Evolutionary conservation across 2,888 invertebrate species (phyloP), one percentile per base, ranked within the genome.

Genomic region (Lissocephala sabroskyi): DNA sequence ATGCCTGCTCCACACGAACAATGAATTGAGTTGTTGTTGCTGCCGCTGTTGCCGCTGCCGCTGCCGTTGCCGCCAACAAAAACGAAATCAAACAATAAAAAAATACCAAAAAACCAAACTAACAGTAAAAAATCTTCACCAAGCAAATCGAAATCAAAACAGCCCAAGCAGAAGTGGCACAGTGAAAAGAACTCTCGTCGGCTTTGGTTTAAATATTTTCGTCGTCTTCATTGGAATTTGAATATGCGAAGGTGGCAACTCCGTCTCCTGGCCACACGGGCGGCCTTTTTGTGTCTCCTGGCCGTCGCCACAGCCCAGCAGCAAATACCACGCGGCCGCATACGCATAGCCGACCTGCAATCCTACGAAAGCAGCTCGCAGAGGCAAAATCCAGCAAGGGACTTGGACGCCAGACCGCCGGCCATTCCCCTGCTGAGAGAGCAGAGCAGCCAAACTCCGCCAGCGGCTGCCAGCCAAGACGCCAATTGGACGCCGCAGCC

Each of bases 401-500:
- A 23, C 7, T 5, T 5, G 23, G 23, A 23, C 7, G 14, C 35
- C 9, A 9, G 13, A n/a, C 28, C 14, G 13, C 59, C 57, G 0
- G 33, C 47, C 16, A 77, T 71, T 26, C 71, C 77, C 0, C 50
- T 71, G 7, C 26, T 68, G 13, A 50, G 77, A 1, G 71, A 73
- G 23, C 56, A 48, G 26, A 30, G 6, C 10, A 45, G 42, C 16
- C 52, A 5, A 48, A 7, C 32, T 4, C 19, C 42, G 5, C 26
- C 51, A 1, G 36, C 29, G 1, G n/a, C 39, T 14, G 52, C 56
- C 4, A 23, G 23, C 4, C 58, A 71, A 40, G 80, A 79, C 13
- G 48, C 74, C 0, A 68, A 79, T 28, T 74, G 81, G 10, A 80
- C 81, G 45, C 44, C 36, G 5, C 52, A 48, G 39, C 56, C 70